phyloP scores from a whole-genome alignment of 2,888 invertebrate species.

The Plemyria rubiginata region DNA sequence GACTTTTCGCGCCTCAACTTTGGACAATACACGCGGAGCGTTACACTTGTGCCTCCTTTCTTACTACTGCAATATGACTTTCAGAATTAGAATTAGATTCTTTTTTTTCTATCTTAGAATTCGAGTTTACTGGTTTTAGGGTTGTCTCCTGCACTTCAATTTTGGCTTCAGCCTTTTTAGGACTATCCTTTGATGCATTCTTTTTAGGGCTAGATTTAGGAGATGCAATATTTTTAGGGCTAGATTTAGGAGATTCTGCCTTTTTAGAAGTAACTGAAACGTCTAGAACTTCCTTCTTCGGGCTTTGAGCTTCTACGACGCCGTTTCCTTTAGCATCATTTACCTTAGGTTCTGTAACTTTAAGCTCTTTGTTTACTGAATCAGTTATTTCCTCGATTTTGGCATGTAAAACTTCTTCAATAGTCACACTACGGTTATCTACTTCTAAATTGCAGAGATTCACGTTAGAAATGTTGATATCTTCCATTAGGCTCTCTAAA shows the following conservation, averaged over 20 bases:
- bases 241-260: slow-evolving; percentile 20
- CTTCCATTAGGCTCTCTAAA: slow-evolving; percentile 68
- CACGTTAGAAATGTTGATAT: slow-evolving; percentile 67
- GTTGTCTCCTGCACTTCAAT: background rate
- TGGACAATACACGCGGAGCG: too few relatives aligned
- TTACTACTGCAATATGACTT: background rate
- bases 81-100: background rate
- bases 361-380: background rate
- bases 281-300: background rate
- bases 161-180: slow-evolving; percentile 4
- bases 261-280: slow-evolving; percentile 10
- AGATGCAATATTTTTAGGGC: slow-evolving; percentile 20
- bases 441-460: slow-evolving; percentile 64
- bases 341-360: background rate
- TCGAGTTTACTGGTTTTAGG: background rate
- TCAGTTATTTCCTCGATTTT: slow-evolving; percentile 5
- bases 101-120: slow-evolving; percentile 1
- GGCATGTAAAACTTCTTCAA: slow-evolving; percentile 43
- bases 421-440: slow-evolving; percentile 50
- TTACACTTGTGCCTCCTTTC: background rate
- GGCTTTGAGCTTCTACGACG: background rate
- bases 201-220: slow-evolving; percentile 14
- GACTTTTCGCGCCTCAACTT: background rate
- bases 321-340: slow-evolving; percentile 14
- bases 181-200: slow-evolving; percentile 14